Evolutionary conservation across 2,888 invertebrate species (phyloP).

Genomic region (Heliothis peltigera): DNA sequence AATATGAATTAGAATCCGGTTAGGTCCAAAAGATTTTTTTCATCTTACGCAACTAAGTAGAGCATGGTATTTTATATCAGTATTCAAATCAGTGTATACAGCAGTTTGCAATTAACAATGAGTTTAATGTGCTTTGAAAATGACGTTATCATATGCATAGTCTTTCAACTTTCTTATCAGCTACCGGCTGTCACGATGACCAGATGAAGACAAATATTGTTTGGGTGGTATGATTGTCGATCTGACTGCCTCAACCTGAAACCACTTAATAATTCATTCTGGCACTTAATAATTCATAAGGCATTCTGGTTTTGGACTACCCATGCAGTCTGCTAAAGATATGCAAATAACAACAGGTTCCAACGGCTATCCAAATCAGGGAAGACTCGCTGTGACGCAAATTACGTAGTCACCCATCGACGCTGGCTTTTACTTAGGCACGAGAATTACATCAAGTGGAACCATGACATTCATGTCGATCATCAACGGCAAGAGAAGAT

Average conservation of each 20-base stretch:
- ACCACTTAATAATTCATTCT: neutral
- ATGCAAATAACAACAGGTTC: neutral
- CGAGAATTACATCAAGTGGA: too few species aligned
- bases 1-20: neutral
- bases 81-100: neutral
- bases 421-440: too few species aligned
- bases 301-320: neutral
- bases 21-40: neutral
- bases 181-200: neutral
- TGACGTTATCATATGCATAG: too few species aligned
- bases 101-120: neutral
- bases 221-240: neutral
- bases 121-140: neutral
- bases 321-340: neutral
- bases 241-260: neutral
- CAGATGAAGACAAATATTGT: too few species aligned
- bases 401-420: neutral
- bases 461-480: too few species aligned
- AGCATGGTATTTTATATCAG: neutral
- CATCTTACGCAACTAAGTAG: neutral
- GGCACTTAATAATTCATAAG: neutral
- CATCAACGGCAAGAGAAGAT: too few species aligned
- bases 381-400: neutral
- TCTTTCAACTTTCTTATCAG: neutral
- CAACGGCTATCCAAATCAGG: neutral